Conservation (phyloP, 1,140 invertebrate species). For the Ooceraea biroi region DNA sequence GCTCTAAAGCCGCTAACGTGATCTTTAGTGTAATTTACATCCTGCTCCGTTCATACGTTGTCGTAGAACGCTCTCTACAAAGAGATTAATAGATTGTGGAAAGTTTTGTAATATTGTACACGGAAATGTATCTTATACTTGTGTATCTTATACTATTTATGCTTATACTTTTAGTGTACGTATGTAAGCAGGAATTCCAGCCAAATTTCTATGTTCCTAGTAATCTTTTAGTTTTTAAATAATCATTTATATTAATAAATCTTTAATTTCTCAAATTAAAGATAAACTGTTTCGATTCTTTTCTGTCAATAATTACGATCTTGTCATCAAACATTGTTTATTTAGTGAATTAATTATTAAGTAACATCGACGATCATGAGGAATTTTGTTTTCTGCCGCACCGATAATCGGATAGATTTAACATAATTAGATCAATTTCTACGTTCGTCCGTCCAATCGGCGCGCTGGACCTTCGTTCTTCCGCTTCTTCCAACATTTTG, state of each 20-base stretch:
- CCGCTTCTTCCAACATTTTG: constrained; percentile 28
- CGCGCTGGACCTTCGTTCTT: constrained; percentile 17
- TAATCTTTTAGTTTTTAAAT: too few relatives aligned
- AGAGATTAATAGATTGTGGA: not conserved
- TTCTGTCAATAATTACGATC: too few relatives aligned
- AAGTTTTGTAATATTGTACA: too few relatives aligned
- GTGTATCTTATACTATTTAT: not conserved
- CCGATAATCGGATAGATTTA: not conserved
- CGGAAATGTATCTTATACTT: not conserved
- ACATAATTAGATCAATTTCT: constrained; percentile 47
- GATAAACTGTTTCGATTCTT: too few relatives aligned
- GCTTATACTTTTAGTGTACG: too few relatives aligned
- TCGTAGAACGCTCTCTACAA: not conserved
- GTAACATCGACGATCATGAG: not conserved
- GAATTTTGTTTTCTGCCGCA: not conserved
- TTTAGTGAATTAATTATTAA: too few relatives aligned
- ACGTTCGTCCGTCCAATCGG: not conserved
- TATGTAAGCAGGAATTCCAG: too few relatives aligned
- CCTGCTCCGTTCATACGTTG: not conserved
- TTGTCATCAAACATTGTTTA: too few relatives aligned
- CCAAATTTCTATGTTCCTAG: too few relatives aligned
- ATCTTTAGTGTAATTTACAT: constrained; percentile 4
- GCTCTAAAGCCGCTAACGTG: constrained; percentile 15
- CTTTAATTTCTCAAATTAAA: too few relatives aligned
- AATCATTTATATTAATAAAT: too few relatives aligned